These are phyloP conservation scores for Ispidina lecontei DNA, from an alignment of 2,797 vertebrate genomes.

Conservation along the genomic window DNA sequence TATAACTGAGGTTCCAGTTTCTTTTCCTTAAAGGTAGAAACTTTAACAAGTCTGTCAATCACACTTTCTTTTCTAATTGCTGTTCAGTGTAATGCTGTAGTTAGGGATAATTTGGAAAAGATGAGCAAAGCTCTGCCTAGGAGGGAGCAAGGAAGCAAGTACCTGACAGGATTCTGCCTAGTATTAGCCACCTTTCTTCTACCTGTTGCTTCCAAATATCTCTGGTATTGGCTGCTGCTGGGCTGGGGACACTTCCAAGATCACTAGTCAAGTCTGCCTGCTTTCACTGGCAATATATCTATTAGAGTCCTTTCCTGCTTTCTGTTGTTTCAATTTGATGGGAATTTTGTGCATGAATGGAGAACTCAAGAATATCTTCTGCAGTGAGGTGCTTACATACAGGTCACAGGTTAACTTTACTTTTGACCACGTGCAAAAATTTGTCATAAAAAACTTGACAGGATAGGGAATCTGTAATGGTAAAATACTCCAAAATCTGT, in stretches of 20 bases:
- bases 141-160: not conserved
- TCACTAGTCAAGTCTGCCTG: not conserved
- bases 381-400: too few relatives aligned
- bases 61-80: not conserved
- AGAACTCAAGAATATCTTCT: too few relatives aligned
- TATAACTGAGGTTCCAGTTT: too few relatives aligned
- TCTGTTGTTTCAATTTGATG: not conserved
- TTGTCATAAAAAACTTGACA: not conserved
- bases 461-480: too few relatives aligned
- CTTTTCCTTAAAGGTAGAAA: not conserved
- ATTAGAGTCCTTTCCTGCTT: not conserved
- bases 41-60: not conserved
- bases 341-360: too few relatives aligned
- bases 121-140: not conserved
- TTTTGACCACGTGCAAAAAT: too few relatives aligned
- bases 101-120: not conserved
- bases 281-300: not conserved
- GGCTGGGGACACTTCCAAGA: not conserved
- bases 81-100: not conserved
- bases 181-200: not conserved
- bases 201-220: not conserved
- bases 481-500: too few relatives aligned
- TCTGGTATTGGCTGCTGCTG: not conserved
- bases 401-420: too few relatives aligned
- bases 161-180: not conserved